phyloP scores from a whole-genome alignment of 2,113 vertebrate species.

The Aptenodytes patagonicus region DNA sequence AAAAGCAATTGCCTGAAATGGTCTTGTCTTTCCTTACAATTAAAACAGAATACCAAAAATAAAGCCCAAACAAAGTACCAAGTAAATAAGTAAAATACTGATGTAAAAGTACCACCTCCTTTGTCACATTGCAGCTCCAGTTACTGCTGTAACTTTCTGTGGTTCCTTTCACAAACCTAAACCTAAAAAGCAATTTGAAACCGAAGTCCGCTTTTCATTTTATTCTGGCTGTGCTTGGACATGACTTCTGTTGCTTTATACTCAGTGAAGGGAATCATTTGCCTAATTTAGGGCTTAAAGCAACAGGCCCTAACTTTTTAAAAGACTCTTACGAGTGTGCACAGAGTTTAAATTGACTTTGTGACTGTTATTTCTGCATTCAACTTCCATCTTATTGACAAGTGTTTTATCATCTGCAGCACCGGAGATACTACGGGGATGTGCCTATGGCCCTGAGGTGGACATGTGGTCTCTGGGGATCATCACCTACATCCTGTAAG shows the following conservation, averaged over 20 bases:
- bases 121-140: background rate
- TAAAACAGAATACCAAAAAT: background rate
- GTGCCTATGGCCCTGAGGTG: constrained; percentile 88
- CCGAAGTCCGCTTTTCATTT: background rate
- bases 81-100: background rate
- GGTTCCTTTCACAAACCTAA: background rate
- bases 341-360: background rate
- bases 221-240: background rate
- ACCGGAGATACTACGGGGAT: constrained; percentile 86
- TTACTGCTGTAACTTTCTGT: background rate
- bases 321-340: fast-evolving
- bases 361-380: background rate
- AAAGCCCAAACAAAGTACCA: background rate
- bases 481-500: constrained; percentile 91
- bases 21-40: background rate
- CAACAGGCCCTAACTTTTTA: background rate
- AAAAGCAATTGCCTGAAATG: background rate
- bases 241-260: background rate
- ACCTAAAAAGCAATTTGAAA: background rate
- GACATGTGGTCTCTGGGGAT: constrained; percentile 92
- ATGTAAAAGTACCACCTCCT: background rate
- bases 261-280: background rate
- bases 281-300: background rate
- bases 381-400: background rate
- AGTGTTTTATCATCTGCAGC: constrained; percentile 70